Evolutionary conservation across 2,113 vertebrate species (phyloP).

Genomic region (Ophiodon elongatus): DNA sequence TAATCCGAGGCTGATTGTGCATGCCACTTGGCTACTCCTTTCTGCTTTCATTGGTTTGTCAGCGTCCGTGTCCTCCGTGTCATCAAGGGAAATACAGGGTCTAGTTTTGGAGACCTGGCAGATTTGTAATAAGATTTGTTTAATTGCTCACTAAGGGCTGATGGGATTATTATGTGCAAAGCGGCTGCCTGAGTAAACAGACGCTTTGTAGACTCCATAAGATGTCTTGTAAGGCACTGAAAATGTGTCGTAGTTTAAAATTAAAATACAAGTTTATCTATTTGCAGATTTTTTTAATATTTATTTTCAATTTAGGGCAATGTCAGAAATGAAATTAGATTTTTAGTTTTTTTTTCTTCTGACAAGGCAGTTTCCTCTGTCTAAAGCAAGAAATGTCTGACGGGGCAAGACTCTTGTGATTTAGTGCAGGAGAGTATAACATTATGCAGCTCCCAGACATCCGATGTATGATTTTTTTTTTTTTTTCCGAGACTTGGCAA

Average conservation of each 20-base stretch:
- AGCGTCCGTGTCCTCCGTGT: constrained; percentile 47
- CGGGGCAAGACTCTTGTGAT: constrained; percentile 48
- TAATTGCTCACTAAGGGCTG: constrained; percentile 47
- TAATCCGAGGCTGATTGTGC: constrained; percentile 65
- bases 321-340: constrained; percentile 23
- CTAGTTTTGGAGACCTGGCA: constrained; percentile 36
- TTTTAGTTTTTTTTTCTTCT: constrained; percentile 18
- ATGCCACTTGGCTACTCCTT: constrained; percentile 57
- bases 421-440: constrained; percentile 62
- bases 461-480: constrained; percentile 47
- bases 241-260: not conserved
- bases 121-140: constrained; percentile 60
- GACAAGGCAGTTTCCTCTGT: constrained; percentile 17
- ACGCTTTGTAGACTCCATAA: not conserved
- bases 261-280: not conserved
- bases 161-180: constrained; percentile 54
- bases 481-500: constrained; percentile 50
- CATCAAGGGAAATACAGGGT: constrained; percentile 45
- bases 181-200: constrained; percentile 45
- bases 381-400: constrained; percentile 51
- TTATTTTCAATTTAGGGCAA: constrained; percentile 16
- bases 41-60: constrained; percentile 56
- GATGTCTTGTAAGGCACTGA: not conserved
- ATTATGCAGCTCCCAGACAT: constrained; percentile 57
- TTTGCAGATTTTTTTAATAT: constrained; percentile 12